Evolutionary conservation across 2,888 invertebrate genomes (phyloP).

Genomic region (Imbricaverruca yamaguchii): DNA sequence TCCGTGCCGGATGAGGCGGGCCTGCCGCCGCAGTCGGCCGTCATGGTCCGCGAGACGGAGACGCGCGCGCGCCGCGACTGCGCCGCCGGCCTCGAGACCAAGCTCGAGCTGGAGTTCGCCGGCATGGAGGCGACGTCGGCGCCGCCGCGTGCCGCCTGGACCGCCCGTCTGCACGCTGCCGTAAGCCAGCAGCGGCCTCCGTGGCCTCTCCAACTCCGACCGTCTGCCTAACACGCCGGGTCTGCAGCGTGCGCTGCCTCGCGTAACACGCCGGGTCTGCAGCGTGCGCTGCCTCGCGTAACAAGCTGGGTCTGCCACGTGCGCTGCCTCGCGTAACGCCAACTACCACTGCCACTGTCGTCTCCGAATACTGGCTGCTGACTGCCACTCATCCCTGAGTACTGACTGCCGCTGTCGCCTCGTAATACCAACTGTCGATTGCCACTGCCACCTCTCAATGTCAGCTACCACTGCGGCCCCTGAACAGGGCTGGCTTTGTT

Average conservation of each 20-base stretch:
- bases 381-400: too few relatives aligned
- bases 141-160: constrained; percentile 13
- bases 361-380: too few relatives aligned
- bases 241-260: too few relatives aligned
- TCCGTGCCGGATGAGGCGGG: background rate
- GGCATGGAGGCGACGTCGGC: constrained; percentile 5
- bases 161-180: background rate
- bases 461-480: too few relatives aligned
- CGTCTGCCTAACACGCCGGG: background rate
- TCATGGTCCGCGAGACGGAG: constrained; percentile 11
- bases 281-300: background rate
- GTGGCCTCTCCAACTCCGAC: background rate
- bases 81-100: background rate
- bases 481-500: too few relatives aligned
- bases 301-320: background rate
- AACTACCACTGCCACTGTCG: too few relatives aligned
- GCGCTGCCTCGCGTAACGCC: too few relatives aligned
- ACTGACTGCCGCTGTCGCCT: too few relatives aligned
- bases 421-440: too few relatives aligned
- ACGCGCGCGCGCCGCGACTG: background rate
- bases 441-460: too few relatives aligned
- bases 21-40: constrained; percentile 3
- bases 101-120: constrained; percentile 10
- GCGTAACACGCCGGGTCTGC: too few relatives aligned
- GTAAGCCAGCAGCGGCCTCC: background rate